These are phyloP conservation scores for Porites lobata DNA, from an alignment of 92 coral and sea anemone species.

Conservation along the genomic window DNA sequence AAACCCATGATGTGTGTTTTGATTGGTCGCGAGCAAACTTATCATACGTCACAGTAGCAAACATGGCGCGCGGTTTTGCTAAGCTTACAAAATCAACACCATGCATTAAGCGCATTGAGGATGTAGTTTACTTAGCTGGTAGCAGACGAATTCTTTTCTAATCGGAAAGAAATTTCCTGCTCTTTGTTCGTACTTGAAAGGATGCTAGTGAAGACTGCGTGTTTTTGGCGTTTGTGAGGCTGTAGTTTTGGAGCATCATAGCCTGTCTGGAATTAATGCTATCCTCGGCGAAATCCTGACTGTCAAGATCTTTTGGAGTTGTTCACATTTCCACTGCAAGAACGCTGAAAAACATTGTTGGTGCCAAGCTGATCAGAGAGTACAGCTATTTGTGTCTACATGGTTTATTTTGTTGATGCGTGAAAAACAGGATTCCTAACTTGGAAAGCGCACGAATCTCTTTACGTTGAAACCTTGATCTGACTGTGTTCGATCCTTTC, in stretches of 20 bases:
- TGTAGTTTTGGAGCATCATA: not conserved
- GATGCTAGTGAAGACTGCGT: slow-evolving; percentile 15
- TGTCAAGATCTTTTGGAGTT: slow-evolving; percentile 12
- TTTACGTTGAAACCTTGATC: slow-evolving; percentile 7
- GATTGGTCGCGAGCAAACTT: slow-evolving; percentile 81
- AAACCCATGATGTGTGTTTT: slow-evolving; percentile 28
- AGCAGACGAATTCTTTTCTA: slow-evolving; percentile 13
- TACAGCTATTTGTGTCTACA: not conserved
- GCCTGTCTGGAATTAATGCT: slow-evolving; percentile 23
- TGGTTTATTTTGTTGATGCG: not conserved
- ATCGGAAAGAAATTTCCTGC: slow-evolving; percentile 30
- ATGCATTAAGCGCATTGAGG: slow-evolving; percentile 41
- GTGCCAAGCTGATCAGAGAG: not conserved
- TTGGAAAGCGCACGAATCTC: not conserved
- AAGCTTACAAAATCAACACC: slow-evolving; percentile 33
- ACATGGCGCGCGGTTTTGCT: slow-evolving; percentile 82
- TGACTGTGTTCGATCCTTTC: not conserved
- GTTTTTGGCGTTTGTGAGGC: not conserved
- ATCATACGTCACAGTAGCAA: slow-evolving; percentile 85
- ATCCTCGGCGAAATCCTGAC: slow-evolving; percentile 22
- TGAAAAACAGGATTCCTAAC: slow-evolving; percentile 23
- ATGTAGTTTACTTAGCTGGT: slow-evolving; percentile 25
- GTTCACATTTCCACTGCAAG: slow-evolving; percentile 11
- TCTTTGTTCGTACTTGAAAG: not conserved
- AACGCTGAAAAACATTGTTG: not conserved